Conservation (phyloP, 1,140 invertebrate genomes). For the Metaphire vulgaris region DNA sequence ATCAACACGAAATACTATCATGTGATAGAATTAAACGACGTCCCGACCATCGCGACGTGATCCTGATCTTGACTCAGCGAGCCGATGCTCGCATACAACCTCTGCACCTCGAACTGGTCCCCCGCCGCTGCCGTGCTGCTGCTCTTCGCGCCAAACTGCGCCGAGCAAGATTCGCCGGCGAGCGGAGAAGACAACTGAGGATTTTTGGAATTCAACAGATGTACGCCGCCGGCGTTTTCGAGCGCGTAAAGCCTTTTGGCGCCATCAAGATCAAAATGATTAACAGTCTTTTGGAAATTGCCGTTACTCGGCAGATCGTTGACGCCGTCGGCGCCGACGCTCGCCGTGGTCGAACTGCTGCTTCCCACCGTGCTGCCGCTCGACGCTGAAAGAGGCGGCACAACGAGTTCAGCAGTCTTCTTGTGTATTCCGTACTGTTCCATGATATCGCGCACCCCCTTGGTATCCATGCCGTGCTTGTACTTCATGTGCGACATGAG, state of each 20-base stretch:
- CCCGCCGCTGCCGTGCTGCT: not conserved
- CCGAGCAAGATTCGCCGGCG: not conserved
- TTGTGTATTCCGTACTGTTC: constrained; percentile 12
- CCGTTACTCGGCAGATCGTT: not conserved
- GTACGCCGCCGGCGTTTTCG: not conserved
- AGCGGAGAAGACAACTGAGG: not conserved
- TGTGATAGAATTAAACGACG: too few species aligned
- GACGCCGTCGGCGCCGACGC: not conserved
- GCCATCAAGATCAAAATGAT: not conserved
- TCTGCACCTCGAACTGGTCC: not conserved
- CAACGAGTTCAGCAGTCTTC: not conserved
- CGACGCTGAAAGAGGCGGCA: not conserved
- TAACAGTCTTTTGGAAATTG: not conserved
- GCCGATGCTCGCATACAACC: not conserved
- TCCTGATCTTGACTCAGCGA: not conserved
- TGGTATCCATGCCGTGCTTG: constrained; percentile 20
- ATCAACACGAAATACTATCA: too few species aligned
- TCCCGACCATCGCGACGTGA: too few species aligned
- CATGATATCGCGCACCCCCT: constrained; percentile 12
- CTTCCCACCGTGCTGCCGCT: not conserved
- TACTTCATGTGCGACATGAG: constrained; percentile 21
- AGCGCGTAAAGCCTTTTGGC: not conserved
- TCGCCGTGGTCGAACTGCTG: not conserved
- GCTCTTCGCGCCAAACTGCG: not conserved
- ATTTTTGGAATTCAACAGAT: not conserved